Conservation (phyloP, 2,113 vertebrate genomes). For the Etia nguti region DNA sequence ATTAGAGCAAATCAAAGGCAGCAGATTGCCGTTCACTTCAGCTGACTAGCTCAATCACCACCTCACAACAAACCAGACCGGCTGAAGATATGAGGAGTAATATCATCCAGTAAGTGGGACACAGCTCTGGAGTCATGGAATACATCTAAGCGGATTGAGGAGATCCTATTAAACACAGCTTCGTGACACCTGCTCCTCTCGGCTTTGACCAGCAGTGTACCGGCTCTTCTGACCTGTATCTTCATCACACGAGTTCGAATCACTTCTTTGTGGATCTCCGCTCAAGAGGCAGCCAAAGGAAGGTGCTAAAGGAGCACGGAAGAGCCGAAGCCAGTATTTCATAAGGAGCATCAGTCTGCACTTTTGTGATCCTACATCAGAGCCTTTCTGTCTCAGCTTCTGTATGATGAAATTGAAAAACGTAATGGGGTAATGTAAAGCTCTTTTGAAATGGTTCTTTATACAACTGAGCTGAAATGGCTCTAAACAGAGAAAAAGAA, state of each 20-base stretch:
- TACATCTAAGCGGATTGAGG: slow-evolving; percentile 62
- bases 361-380: slow-evolving; percentile 38
- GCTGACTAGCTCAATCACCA: not conserved
- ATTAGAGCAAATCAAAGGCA: not conserved
- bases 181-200: slow-evolving; percentile 56
- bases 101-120: slow-evolving; percentile 55
- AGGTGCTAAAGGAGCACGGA: not conserved
- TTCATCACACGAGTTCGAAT: not conserved
- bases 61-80: not conserved
- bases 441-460: slow-evolving; percentile 40
- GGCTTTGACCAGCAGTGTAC: slow-evolving; percentile 17
- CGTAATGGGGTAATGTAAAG: slow-evolving; percentile 18
- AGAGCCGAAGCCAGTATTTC: not conserved
- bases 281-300: not conserved
- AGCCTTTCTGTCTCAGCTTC: slow-evolving; percentile 6
- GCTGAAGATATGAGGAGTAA: not conserved
- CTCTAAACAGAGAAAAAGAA: not conserved
- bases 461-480: not conserved
- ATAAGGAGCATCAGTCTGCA: not conserved
- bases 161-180: slow-evolving; percentile 70
- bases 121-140: slow-evolving; percentile 52
- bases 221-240: slow-evolving; percentile 34
- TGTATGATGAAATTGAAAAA: slow-evolving; percentile 40
- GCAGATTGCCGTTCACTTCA: not conserved
- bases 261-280: not conserved